A percentile compares a stretch with the other conserved stretches of the same genome.
These are phyloP conservation scores for Chrysomela aeneicollis DNA, from an alignment of 2,888 invertebrate species.

Conservation along the genomic window DNA sequence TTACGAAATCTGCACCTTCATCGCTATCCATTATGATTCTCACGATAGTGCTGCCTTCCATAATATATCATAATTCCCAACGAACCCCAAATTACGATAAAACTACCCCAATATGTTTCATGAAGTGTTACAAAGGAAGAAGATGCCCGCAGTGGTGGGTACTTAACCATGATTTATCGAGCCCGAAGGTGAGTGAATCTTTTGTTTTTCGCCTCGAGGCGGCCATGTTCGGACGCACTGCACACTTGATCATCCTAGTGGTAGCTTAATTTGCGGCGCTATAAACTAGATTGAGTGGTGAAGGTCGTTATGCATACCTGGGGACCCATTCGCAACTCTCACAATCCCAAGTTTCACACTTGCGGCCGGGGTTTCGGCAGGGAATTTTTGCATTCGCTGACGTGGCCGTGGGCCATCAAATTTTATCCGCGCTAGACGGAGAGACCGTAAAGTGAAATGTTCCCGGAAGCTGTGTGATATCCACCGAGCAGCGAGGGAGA, in stretches of 20 bases:
- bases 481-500: not conserved
- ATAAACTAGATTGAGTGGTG: constrained; percentile 58
- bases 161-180: constrained; percentile 45
- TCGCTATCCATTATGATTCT: no score
- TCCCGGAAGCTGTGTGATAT: not conserved
- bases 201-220: constrained; percentile 44
- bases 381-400: constrained; percentile 20
- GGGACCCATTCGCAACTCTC: constrained; percentile 49
- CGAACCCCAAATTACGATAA: constrained; percentile 8
- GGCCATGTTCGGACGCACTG: constrained; percentile 40
- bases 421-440: constrained; percentile 15
- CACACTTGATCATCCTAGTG: constrained; percentile 55
- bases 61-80: constrained; percentile 3
- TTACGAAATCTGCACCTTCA: no score
- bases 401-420: constrained; percentile 19
- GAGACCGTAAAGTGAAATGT: constrained; percentile 9
- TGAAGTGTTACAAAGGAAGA: constrained; percentile 23
- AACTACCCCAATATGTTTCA: constrained; percentile 19
- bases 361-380: constrained; percentile 13
- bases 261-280: constrained; percentile 57
- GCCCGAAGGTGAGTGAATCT: constrained; percentile 46
- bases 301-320: constrained; percentile 56
- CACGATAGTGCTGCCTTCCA: no score
- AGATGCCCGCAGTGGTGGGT: constrained; percentile 36
- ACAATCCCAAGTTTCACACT: constrained; percentile 32